phyloP scores from a whole-genome alignment of 2,797 vertebrate genomes.

The Paguma larvata region DNA sequence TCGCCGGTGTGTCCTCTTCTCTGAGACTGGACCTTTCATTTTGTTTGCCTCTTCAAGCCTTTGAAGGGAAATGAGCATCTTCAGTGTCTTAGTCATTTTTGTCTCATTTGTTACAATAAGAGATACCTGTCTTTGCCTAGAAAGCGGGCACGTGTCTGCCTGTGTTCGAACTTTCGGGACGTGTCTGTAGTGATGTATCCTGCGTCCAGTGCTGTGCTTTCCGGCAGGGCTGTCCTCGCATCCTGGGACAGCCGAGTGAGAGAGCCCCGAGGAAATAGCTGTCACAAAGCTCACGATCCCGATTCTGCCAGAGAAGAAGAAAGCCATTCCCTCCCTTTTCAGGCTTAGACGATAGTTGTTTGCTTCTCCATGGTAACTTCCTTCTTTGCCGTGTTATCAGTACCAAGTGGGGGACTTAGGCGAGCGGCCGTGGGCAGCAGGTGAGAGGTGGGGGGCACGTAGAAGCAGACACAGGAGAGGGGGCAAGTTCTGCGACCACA shows the following conservation, averaged over 20 bases:
- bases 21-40: neutral
- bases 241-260: neutral
- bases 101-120: neutral
- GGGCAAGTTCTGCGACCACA: fast-evolving
- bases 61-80: neutral
- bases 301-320: neutral
- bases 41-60: neutral
- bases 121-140: neutral
- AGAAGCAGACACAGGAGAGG: neutral
- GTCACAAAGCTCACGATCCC: neutral
- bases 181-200: neutral
- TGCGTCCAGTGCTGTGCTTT: neutral
- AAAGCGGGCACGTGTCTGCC: neutral
- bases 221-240: neutral
- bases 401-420: neutral
- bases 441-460: neutral
- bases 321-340: neutral
- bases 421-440: neutral
- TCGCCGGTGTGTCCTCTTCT: neutral
- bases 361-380: neutral
- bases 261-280: neutral
- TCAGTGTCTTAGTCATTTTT: neutral
- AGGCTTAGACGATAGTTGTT: neutral
- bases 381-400: neutral
- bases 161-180: neutral